Conservation (phyloP, 2,888 invertebrate genomes). For the Perizoma affinitatum region DNA sequence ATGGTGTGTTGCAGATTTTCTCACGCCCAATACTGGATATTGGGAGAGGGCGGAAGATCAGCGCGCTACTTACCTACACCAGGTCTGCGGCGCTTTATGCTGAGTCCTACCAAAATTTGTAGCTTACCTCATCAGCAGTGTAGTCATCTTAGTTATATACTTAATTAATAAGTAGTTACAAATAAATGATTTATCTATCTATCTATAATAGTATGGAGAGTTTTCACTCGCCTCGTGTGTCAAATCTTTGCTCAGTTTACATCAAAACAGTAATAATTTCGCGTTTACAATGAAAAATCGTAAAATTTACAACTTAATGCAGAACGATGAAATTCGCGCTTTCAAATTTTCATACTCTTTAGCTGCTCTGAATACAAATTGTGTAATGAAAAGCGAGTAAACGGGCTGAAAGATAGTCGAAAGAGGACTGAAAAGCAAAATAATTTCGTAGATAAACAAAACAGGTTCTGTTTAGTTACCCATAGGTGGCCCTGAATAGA, state of each 20-base stretch:
- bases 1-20: too few relatives aligned
- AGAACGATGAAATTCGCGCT: constrained; percentile 53
- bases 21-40: too few relatives aligned
- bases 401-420: constrained; percentile 13
- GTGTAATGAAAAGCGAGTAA: constrained; percentile 43
- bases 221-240: not conserved
- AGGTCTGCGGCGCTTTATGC: too few relatives aligned
- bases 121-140: too few relatives aligned
- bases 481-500: too few relatives aligned
- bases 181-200: too few relatives aligned
- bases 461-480: not conserved
- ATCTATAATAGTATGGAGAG: too few relatives aligned
- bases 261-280: constrained; percentile 53
- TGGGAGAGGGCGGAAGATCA: too few relatives aligned
- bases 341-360: constrained; percentile 58
- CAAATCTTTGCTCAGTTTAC: constrained; percentile 38
- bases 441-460: constrained; percentile 14
- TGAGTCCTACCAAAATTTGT: too few relatives aligned
- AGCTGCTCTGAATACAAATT: constrained; percentile 61
- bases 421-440: constrained; percentile 11
- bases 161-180: too few relatives aligned
- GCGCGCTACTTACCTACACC: too few relatives aligned
- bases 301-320: constrained; percentile 62
- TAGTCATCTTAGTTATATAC: too few relatives aligned
- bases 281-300: constrained; percentile 56